phyloP scores from a whole-genome alignment of 2,113 vertebrate genomes.

The Propithecus coquereli region DNA sequence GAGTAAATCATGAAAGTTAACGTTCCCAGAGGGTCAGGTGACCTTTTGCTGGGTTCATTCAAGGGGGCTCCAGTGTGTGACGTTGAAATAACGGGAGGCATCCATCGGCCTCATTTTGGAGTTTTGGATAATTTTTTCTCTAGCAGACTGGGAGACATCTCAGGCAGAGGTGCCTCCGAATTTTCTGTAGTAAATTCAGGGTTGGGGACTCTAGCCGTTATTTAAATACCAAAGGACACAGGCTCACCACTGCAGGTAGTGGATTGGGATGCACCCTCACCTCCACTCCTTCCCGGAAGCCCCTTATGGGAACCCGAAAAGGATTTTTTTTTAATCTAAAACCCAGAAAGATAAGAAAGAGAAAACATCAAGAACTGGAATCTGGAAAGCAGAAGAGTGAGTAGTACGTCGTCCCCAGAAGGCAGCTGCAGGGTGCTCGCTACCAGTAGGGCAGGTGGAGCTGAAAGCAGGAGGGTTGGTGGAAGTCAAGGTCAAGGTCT shows the following conservation, averaged over 20 bases:
- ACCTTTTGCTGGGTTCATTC: background rate
- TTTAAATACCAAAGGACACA: background rate
- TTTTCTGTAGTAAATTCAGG: background rate
- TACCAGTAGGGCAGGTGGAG: rapidly evolving
- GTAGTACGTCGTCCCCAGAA: background rate
- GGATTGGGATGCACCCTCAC: background rate
- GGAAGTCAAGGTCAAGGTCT: background rate
- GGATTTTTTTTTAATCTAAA: background rate
- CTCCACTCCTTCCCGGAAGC: background rate
- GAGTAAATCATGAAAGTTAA: background rate
- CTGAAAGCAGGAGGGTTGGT: background rate
- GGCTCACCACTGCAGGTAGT: background rate
- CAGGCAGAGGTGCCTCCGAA: background rate
- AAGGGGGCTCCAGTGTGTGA: rapidly evolving
- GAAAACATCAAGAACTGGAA: background rate
- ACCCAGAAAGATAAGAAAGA: background rate
- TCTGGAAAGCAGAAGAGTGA: background rate
- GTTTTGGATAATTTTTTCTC: background rate
- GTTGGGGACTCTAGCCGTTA: background rate
- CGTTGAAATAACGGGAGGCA: rapidly evolving
- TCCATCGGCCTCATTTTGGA: background rate
- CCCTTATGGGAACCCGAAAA: background rate
- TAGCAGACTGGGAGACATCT: background rate
- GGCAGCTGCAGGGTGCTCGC: background rate
- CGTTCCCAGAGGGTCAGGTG: rapidly evolving